phyloP scores from a whole-genome alignment of 1,140 invertebrate species.

The Vanessa tameamea region DNA sequence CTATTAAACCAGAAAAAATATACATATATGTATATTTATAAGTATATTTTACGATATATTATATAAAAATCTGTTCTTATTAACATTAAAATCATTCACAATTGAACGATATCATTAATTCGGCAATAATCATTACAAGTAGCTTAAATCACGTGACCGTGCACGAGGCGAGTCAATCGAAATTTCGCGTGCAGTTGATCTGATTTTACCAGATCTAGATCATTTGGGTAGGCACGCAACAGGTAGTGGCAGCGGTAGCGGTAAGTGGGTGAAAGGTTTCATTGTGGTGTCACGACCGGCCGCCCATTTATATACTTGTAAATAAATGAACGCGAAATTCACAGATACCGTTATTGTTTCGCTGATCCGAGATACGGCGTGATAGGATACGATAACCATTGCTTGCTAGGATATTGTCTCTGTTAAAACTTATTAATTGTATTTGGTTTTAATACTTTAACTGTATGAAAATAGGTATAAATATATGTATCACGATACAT shows the following conservation, averaged over 20 bases:
- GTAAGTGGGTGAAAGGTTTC: constrained; percentile 38
- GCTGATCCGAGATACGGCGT: constrained; percentile 18
- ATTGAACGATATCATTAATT: not conserved
- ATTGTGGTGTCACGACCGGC: constrained; percentile 38
- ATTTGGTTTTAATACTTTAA: not conserved
- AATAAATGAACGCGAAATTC: constrained; percentile 30
- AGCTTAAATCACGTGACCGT: constrained; percentile 8
- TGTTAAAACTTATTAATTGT: constrained; percentile 5
- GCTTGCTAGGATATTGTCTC: constrained; percentile 3
- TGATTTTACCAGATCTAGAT: constrained; percentile 33
- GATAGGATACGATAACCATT: constrained; percentile 20
- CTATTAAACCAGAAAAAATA: too few species aligned
- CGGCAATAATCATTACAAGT: not conserved
- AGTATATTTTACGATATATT: too few species aligned
- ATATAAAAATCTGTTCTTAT: too few species aligned
- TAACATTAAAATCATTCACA: not conserved
- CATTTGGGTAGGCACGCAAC: constrained; percentile 29
- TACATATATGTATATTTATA: too few species aligned
- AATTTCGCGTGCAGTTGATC: constrained; percentile 25
- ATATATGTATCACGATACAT: not conserved
- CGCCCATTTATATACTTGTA: constrained; percentile 27
- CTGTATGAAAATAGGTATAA: too few species aligned
- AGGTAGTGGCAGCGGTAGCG: constrained; percentile 26
- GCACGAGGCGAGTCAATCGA: constrained; percentile 17
- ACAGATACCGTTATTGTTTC: constrained; percentile 23